Percentiles rank a stretch among this genome's conserved stretches.
Evolutionary conservation across 2,113 vertebrate species (phyloP).

Genomic region (Pseudonaja textilis): DNA sequence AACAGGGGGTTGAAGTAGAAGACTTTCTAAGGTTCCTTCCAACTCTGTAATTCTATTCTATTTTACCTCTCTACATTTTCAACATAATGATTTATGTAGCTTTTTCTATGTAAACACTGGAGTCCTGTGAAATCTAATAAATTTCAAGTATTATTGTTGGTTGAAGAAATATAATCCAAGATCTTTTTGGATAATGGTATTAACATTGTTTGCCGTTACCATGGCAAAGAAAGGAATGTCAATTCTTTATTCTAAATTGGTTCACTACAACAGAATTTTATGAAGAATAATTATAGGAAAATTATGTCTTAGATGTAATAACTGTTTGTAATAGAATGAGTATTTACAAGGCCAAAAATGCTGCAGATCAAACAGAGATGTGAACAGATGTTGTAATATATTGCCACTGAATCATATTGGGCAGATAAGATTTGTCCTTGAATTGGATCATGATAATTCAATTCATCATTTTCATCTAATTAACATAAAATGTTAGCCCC

Average conservation of each 20-base stretch:
- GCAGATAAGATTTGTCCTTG: neutral
- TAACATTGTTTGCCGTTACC: neutral
- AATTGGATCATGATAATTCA: neutral
- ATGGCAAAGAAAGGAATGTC: neutral
- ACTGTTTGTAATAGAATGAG: neutral
- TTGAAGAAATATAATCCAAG: neutral
- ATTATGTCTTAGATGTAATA: neutral
- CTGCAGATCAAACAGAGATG: neutral
- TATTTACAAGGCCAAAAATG: neutral
- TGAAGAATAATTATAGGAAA: neutral
- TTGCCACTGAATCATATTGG: neutral
- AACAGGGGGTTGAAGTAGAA: too few relatives aligned
- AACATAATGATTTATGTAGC: neutral
- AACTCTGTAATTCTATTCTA: too few relatives aligned
- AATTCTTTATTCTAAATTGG: neutral
- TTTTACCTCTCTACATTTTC: neutral
- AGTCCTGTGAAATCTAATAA: neutral
- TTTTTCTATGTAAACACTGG: neutral
- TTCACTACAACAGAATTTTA: neutral
- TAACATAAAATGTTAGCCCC: neutral
- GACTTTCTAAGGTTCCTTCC: too few relatives aligned
- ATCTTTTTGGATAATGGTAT: neutral
- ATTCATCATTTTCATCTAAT: neutral
- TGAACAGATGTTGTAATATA: neutral
- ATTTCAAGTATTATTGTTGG: neutral